Evolutionary conservation across 2,888 invertebrate species (phyloP), one percentile per base, ranked within the genome.

Genomic region (Capitulum mitella): DNA sequence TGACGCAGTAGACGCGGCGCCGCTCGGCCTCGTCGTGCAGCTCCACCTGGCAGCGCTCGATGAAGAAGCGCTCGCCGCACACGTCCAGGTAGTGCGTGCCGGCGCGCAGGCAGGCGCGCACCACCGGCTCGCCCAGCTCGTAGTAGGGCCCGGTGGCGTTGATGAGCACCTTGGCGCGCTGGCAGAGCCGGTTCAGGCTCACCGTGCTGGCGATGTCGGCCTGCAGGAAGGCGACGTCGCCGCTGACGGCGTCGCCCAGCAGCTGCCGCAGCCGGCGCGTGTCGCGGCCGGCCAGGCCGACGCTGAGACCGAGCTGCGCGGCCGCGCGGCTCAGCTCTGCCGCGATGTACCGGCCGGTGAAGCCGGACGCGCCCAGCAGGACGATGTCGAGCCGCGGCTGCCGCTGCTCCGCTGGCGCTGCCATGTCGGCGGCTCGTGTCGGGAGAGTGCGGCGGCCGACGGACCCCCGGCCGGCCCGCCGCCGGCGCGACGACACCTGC

Each of bases 31-130:
- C 78, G 58, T 79, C 78, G 32, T 77, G 64, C 48, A 80, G 77
- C 46, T 77, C 77, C 48, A 80, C 79, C 78, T 81, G 81, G 32
- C 79, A 78, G 12, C 32, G 78, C 78, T 81, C 81, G 74, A 80
- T 46, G 77, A 79, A 81, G 78, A 81, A 80, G 2, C 80, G 82
- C 61, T 82, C 82, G 10, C 82, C 82, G 77, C 80, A 79, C 77
- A 82, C 81, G 80, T 82, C 82, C 19, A 82, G 77, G 61, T 80
- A 79, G 75, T 80, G 61, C 16, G 82, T 80, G 37, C 80, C 81
- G 19, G 79, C 80, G 48, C 79, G 77, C 32, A 81, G 77, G 51
- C 82, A 82, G 0, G 81, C 81, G 40, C 61, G 70, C 12, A 81
- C 80, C 51, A 82, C 80, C 32, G 78, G 78, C 32, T 78, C 64